Conservation (phyloP, 2,888 invertebrate species). For the Phortica magna region DNA sequence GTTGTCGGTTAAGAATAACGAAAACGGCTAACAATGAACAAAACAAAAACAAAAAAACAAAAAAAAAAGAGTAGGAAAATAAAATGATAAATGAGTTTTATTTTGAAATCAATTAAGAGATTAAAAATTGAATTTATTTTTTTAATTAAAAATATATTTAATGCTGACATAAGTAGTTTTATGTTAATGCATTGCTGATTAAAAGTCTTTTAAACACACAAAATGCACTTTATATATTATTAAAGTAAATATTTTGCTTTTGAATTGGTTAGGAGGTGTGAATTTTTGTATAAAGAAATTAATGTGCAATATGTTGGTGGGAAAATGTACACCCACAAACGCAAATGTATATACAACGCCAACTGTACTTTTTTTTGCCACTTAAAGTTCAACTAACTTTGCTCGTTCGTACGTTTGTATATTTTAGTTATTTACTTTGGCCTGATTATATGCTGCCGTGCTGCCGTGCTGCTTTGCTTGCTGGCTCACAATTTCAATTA, state of each 20-base stretch:
- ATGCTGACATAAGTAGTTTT: background rate
- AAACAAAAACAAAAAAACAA: no score
- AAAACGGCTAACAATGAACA: background rate
- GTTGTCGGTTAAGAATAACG: background rate
- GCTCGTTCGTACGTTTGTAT: background rate
- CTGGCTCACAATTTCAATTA: constrained; percentile 24
- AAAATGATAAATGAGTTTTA: no score
- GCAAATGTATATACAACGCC: background rate
- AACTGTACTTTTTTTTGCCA: constrained; percentile 1
- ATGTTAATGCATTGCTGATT: background rate
- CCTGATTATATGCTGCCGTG: background rate
- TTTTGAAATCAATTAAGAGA: no score
- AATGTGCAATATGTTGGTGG: background rate
- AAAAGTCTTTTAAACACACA: background rate
- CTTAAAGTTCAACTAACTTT: background rate
- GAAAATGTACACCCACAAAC: background rate
- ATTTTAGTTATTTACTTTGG: constrained; percentile 12
- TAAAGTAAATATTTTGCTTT: background rate
- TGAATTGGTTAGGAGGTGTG: background rate
- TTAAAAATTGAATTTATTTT: background rate
- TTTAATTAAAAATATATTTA: background rate
- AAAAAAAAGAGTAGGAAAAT: no score
- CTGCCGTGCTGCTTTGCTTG: background rate
- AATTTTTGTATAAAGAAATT: background rate
- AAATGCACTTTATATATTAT: background rate